Evolutionary conservation across 2,888 invertebrate genomes (phyloP).

Genomic region (Mimachlamys varia): DNA sequence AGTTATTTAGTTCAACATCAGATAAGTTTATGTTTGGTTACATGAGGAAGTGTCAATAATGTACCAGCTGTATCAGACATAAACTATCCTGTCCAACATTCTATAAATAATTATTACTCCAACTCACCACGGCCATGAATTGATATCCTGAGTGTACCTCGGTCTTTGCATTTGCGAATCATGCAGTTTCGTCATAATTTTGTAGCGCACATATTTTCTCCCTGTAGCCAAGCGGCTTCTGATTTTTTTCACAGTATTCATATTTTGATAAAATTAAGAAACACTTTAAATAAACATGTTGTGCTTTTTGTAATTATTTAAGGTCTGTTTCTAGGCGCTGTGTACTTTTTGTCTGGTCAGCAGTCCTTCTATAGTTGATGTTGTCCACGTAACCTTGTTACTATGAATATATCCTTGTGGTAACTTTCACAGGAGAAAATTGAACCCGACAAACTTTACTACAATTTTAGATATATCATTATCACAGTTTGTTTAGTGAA

Average conservation of each 20-base stretch:
- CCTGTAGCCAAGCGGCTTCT: conserved; percentile 1
- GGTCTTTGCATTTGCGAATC: not conserved
- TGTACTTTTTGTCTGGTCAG: not conserved
- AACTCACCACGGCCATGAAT: not conserved
- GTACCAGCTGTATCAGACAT: too few species aligned
- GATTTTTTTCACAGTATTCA: conserved; percentile 29
- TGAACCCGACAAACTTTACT: not conserved
- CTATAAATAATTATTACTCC: too few species aligned
- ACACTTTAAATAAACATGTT: not conserved
- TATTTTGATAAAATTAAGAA: not conserved
- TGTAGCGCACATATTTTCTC: conserved; percentile 8
- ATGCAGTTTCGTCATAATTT: not conserved
- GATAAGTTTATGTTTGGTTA: too few species aligned
- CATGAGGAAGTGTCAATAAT: too few species aligned
- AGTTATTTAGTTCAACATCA: too few species aligned
- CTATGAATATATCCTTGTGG: not conserved
- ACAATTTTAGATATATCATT: not conserved
- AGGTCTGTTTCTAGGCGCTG: not conserved
- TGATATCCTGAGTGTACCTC: not conserved
- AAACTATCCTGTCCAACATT: too few species aligned
- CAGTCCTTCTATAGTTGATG: not conserved
- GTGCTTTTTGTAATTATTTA: not conserved
- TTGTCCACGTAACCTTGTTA: not conserved
- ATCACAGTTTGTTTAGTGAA: not conserved
- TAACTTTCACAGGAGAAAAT: not conserved